Percentiles rank a stretch among this genome's conserved stretches.
These are phyloP conservation scores for Andrena dorsata DNA, from an alignment of 2,888 invertebrate genomes.

Conservation along the genomic window DNA sequence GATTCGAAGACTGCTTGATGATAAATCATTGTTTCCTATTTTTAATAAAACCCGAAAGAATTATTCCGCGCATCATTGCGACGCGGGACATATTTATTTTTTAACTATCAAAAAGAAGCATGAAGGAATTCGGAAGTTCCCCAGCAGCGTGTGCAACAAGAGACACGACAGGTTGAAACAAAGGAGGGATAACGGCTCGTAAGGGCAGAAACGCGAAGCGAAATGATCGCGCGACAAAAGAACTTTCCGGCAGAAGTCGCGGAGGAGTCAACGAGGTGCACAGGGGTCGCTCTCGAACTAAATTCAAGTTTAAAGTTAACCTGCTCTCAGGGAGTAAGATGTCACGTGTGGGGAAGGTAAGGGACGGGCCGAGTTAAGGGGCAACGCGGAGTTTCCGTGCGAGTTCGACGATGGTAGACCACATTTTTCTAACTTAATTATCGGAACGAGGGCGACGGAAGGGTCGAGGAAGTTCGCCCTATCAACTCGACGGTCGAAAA, in stretches of 20 bases:
- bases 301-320: conserved; percentile 75
- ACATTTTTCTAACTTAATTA: conserved; percentile 82
- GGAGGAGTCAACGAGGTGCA: conserved; percentile 62
- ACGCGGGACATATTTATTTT: too few species aligned
- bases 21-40: too few species aligned
- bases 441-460: conserved; percentile 71
- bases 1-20: too few species aligned
- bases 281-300: conserved; percentile 54
- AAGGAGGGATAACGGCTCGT: background rate
- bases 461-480: conserved; percentile 67
- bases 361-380: conserved; percentile 58
- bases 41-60: too few species aligned
- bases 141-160: background rate
- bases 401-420: conserved; percentile 70
- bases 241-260: conserved; percentile 54
- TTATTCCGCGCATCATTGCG: too few species aligned
- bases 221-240: conserved; percentile 56
- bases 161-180: conserved; percentile 10
- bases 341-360: conserved; percentile 30
- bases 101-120: background rate
- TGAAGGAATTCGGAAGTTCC: background rate
- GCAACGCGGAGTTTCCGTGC: conserved; percentile 60
- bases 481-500: conserved; percentile 67
- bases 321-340: conserved; percentile 22
- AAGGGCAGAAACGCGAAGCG: conserved; percentile 7